Evolutionary conservation across 2,888 invertebrate genomes (phyloP).

Genomic region (Aspidiotus destructor): DNA sequence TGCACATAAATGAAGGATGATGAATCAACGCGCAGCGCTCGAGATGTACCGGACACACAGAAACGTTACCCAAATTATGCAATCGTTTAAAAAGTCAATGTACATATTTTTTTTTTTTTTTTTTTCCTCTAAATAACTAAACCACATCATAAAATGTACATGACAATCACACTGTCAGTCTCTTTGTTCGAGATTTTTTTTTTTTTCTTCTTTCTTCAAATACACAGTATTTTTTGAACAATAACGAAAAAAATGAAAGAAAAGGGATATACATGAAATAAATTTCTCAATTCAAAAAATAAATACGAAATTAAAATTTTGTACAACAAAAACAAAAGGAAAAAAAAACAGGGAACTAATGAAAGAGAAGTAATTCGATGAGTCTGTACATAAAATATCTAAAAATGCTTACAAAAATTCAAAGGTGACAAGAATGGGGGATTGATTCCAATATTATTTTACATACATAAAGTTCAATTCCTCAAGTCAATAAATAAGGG

Average conservation of each 20-base stretch:
- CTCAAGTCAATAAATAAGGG: conserved; percentile 10
- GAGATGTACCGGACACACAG: not conserved
- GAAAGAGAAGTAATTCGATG: not conserved
- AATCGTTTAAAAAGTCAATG: not conserved
- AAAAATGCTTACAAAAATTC: conserved; percentile 26
- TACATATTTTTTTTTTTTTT: conserved; percentile 14
- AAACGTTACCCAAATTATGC: not conserved
- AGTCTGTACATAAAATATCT: conserved; percentile 22
- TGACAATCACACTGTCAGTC: conserved; percentile 32
- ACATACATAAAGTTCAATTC: too few species aligned
- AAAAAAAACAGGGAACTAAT: too few species aligned
- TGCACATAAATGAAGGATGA: not conserved
- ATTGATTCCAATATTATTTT: not conserved
- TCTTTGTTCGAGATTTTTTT: conserved; percentile 31
- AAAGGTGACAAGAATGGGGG: conserved; percentile 30
- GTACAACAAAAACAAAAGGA: conserved; percentile 7
- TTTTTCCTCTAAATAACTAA: not conserved
- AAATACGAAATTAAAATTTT: conserved; percentile 27
- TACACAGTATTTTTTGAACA: conserved; percentile 31
- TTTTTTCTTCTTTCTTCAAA: conserved; percentile 9
- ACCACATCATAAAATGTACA: conserved; percentile 23
- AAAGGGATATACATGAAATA: conserved; percentile 18
- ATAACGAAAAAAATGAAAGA: conserved; percentile 26
- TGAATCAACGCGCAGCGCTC: not conserved
- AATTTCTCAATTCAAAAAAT: conserved; percentile 16